Evolutionary conservation across 2,888 invertebrate species (phyloP).

Genomic region (Timandra comae): DNA sequence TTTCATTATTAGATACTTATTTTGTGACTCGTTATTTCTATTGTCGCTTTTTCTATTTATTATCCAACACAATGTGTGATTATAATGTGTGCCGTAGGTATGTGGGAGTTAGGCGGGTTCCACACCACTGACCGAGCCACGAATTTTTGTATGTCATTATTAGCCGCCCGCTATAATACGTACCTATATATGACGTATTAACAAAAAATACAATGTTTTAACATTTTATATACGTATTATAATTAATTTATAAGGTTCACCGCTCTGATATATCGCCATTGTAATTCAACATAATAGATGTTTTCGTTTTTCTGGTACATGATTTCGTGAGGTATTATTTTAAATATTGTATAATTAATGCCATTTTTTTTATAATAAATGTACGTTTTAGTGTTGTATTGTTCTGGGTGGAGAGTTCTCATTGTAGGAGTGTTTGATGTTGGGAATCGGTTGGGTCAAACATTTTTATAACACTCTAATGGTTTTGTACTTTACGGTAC

Average conservation of each 20-base stretch:
- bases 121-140: constrained; percentile 49
- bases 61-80: constrained; percentile 70
- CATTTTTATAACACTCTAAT: no score
- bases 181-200: no score
- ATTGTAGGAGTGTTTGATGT: no score
- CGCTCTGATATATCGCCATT: constrained; percentile 15
- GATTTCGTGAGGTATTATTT: constrained; percentile 17
- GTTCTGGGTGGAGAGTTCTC: no score
- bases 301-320: constrained; percentile 24
- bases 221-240: constrained; percentile 19
- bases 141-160: constrained; percentile 19
- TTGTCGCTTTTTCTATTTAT: constrained; percentile 74
- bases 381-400: not conserved
- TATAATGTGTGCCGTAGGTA: constrained; percentile 67
- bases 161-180: not conserved
- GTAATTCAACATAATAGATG: constrained; percentile 16
- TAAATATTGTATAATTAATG: constrained; percentile 15
- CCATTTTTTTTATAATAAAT: constrained; percentile 11
- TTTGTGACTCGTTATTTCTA: constrained; percentile 68
- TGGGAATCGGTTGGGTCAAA: no score
- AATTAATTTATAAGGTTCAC: constrained; percentile 20
- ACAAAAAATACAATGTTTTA: not conserved
- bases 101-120: constrained; percentile 60
- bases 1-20: constrained; percentile 73
- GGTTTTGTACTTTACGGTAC: no score